A percentile compares a stretch with the other conserved stretches of the same genome.
Evolutionary conservation across 2,113 vertebrate species (phyloP).

Genomic region (Ochotona princeps): DNA sequence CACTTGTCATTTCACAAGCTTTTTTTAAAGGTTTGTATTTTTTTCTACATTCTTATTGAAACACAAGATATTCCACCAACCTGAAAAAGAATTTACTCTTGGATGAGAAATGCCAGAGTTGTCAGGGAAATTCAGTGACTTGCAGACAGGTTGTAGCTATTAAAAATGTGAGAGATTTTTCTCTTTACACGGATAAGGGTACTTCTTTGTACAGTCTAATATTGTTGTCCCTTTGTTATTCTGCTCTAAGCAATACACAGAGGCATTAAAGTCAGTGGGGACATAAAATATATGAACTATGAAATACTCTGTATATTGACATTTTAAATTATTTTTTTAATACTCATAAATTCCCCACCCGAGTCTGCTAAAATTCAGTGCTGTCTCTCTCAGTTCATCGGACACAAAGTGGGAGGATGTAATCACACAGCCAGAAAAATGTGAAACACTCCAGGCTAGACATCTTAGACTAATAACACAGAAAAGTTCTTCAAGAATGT

Average conservation of each 20-base stretch:
- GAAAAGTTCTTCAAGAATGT: conserved; percentile 35
- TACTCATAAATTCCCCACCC: conserved; percentile 13
- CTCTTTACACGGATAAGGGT: background rate
- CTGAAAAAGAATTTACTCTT: background rate
- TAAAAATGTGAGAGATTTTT: background rate
- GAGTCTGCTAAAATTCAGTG: conserved; percentile 38
- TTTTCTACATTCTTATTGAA: background rate
- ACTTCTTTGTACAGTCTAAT: background rate
- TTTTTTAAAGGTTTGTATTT: background rate
- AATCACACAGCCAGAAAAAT: conserved; percentile 53
- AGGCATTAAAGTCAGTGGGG: background rate
- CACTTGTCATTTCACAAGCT: conserved; percentile 11
- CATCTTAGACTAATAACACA: background rate
- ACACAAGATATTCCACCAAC: conserved; percentile 3
- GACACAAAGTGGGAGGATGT: conserved; percentile 14
- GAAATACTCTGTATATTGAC: conserved; percentile 31
- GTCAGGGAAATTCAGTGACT: background rate
- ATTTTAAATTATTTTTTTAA: conserved; percentile 58
- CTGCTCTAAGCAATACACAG: background rate
- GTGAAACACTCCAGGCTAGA: conserved; percentile 41
- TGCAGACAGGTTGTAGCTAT: background rate
- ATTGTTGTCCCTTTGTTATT: background rate
- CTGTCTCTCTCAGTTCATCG: conserved; percentile 49
- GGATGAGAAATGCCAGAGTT: background rate
- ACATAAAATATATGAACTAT: conserved; percentile 37